These are phyloP conservation scores for Graptemys geographica DNA, from an alignment of 2,797 vertebrate species.

Conservation along the genomic window DNA sequence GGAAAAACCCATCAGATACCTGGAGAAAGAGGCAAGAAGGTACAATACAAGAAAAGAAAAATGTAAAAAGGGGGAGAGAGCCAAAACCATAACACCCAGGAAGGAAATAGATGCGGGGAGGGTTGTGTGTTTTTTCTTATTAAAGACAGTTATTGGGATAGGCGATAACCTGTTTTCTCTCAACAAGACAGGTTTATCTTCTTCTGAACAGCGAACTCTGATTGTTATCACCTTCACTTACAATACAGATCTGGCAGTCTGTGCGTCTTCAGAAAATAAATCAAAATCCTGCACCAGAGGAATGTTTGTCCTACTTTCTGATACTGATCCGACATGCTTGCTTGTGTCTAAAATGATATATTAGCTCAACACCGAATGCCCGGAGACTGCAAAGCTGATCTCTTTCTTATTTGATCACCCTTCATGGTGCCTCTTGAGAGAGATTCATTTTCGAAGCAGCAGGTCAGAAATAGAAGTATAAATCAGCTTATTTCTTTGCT, in stretches of 20 bases:
- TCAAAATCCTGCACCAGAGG: fast-evolving
- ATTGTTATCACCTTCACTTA: fast-evolving
- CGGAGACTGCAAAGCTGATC: neutral
- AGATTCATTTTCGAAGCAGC: neutral
- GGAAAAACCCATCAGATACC: neutral
- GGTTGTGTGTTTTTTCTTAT: neutral
- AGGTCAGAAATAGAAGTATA: neutral
- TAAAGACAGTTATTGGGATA: neutral
- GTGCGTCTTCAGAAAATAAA: neutral
- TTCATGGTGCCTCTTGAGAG: fast-evolving
- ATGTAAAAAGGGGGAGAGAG: neutral
- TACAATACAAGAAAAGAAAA: neutral
- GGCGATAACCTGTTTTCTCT: neutral
- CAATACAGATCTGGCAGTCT: neutral
- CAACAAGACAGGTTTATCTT: neutral
- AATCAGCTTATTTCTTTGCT: neutral
- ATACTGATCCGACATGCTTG: fast-evolving
- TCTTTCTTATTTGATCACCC: neutral
- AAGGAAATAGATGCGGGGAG: neutral
- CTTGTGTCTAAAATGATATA: neutral
- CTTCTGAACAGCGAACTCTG: neutral
- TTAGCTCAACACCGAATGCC: fast-evolving
- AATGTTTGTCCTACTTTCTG: neutral
- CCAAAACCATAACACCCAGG: neutral
- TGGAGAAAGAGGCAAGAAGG: neutral